Base-by-base conservation (phyloP, 2,797 vertebrate species). In the Cyclura pinguis region DNA sequence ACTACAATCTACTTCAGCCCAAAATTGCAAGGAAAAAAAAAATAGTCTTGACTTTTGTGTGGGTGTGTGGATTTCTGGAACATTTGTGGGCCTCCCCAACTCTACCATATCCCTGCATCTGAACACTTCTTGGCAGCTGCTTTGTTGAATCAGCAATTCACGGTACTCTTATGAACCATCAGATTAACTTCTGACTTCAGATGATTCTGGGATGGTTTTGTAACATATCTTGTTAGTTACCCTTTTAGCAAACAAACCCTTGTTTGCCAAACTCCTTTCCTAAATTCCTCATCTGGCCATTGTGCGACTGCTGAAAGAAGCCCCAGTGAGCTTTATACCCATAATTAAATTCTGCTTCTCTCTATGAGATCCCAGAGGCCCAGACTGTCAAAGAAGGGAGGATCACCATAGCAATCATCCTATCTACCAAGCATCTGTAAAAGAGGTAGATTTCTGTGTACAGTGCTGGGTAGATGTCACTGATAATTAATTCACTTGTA, bases 401-500 rank as follows among this genome's bases (percentile, higher is more conserved):
- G 18, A 91, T 92, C 74, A 88, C 82, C 24, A 89, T 76, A 78
- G 18, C 35, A 82, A 50, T 91, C 93, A 91, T 50, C 24, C 55
- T 77, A 62, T 50, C 87, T 94, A 62, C 77, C 9, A 74, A 38
- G 42, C 82, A n/a, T 62, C 73, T 77, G 24, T 94, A 89, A 93
- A 89, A 89, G 0, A 24, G 1, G 18, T 24, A 50, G 20, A 72
- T 86, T 80, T 93, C 83, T 82, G 7, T 86, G n/a, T 2, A 13
- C 50, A 3, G 0, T 35, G 0, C 67, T 92, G 85, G 38, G 67
- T 76, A 92, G 42, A 85, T 93, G 88, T 76, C 52, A 88, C 87
- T 95, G 85, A 86, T 94, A 95, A 94, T 90, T 94, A 90, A 94
- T 95, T 96, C 94, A 52, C 85, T 92, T 91, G 78, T 91, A 93